phyloP scores from a whole-genome alignment of 2,888 invertebrate species.

The Scaptomyza polygonia region DNA sequence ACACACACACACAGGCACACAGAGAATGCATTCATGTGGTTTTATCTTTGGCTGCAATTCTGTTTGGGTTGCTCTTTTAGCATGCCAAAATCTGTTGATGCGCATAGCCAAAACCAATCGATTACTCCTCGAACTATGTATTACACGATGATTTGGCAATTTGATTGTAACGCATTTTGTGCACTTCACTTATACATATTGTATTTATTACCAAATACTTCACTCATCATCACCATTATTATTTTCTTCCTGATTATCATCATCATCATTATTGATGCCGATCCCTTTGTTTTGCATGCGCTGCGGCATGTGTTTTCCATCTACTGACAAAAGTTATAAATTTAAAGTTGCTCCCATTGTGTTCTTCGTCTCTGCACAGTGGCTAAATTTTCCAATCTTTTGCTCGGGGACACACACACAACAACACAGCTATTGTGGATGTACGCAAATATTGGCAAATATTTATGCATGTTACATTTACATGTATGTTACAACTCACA shows the following conservation, averaged over 20 bases:
- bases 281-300: slow-evolving; percentile 48
- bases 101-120: slow-evolving; percentile 21
- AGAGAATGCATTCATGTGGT: slow-evolving; percentile 4
- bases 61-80: slow-evolving; percentile 6
- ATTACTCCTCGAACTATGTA: slow-evolving; percentile 37
- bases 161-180: slow-evolving; percentile 60
- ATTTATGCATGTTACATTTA: slow-evolving; percentile 63
- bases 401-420: slow-evolving; percentile 36
- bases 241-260: neutral
- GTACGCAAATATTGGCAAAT: slow-evolving; percentile 64
- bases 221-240: slow-evolving; percentile 21
- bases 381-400: slow-evolving; percentile 49
- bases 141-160: slow-evolving; percentile 39
- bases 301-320: slow-evolving; percentile 39
- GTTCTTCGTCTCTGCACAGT: slow-evolving; percentile 27
- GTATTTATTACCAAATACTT: slow-evolving; percentile 63
- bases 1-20: slow-evolving; percentile 5
- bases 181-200: slow-evolving; percentile 42
- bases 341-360: slow-evolving; percentile 63
- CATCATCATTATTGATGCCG: slow-evolving; percentile 35
- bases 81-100: slow-evolving; percentile 40
- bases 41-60: slow-evolving; percentile 7
- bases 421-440: slow-evolving; percentile 39
- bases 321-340: slow-evolving; percentile 56
- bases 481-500: slow-evolving; percentile 19